Base-by-base conservation (phyloP, 2,113 vertebrate genomes). In the Falco punctatus region DNA sequence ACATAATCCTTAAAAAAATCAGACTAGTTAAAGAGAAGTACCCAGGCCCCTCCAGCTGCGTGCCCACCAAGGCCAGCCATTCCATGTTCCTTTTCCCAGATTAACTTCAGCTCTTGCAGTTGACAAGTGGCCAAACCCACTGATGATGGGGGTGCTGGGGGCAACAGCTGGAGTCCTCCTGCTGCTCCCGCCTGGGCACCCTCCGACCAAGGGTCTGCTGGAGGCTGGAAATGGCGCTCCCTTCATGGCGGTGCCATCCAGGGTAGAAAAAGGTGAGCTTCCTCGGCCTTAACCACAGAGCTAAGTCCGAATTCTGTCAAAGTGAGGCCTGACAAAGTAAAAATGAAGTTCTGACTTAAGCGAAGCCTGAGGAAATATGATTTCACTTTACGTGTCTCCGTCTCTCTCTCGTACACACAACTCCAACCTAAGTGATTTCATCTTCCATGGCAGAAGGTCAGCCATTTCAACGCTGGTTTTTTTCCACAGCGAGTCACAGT, bases 1-100 rank as follows among this genome's bases (percentile, higher is more conserved):
- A 90, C 85, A 88, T 92, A 96, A 91, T 84, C 96, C 92, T 90
- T 90, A 65, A 65, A 92, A 92, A 42, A 94, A 82, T 62, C 38
- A n/a, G 30, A 13, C 73, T 35, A 87, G 88, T 44, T 88, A 42
- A 84, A 90, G 69, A 82, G 70, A 65, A 79, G 54, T n/a, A 35
- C 3, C 27, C 33, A 10, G 6, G 65, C 48, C 71, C 46, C 54
- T 61, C 86, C 77, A 77, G 65, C 73, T 95, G 66, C 70, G 61
- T 62, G 78, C 62, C 77, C 42, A 16, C 4, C 9, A 67, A 85
- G 54, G 30, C 15, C 66, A 91, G 61, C 12, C 75, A 42, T 54
- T 67, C 70, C 72, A 38, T 33, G 51, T 73, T 80, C 19, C 38
- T 81, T 71, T 55, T 15, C 67, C 51, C 52, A 66, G 22, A 27